Evolutionary conservation across 2,888 invertebrate species (phyloP).

Genomic region (Ormyrus rosae): DNA sequence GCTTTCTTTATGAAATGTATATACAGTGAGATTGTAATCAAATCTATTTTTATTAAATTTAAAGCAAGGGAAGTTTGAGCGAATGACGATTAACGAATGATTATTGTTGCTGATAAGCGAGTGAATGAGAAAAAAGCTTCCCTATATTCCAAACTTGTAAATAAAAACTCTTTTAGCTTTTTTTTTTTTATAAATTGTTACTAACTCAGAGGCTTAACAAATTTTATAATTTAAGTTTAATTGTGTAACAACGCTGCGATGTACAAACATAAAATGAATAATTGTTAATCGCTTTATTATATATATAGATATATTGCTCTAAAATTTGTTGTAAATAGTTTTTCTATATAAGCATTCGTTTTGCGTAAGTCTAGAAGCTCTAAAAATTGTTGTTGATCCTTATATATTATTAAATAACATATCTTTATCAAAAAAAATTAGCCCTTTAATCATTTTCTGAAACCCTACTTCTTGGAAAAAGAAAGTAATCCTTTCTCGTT

Average conservation of each 20-base stretch:
- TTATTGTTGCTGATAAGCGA: background rate
- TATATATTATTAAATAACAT: slow-evolving; percentile 47
- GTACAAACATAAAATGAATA: slow-evolving; percentile 40
- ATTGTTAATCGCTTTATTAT: slow-evolving; percentile 48
- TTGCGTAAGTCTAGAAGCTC: slow-evolving; percentile 12
- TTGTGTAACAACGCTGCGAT: background rate
- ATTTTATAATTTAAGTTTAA: slow-evolving; percentile 22
- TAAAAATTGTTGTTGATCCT: slow-evolving; percentile 53
- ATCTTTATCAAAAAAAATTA: slow-evolving; percentile 26
- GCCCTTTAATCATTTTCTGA: too few relatives aligned
- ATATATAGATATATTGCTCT: slow-evolving; percentile 12
- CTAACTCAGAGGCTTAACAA: slow-evolving; percentile 49
- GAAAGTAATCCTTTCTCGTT: too few relatives aligned
- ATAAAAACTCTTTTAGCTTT: slow-evolving; percentile 36
- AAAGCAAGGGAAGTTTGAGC: background rate
- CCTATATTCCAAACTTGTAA: slow-evolving; percentile 26
- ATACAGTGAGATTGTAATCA: too few relatives aligned
- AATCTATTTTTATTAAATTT: too few relatives aligned
- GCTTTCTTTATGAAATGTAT: too few relatives aligned
- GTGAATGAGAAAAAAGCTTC: slow-evolving; percentile 1
- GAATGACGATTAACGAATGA: slow-evolving; percentile 1
- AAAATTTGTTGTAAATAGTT: slow-evolving; percentile 50
- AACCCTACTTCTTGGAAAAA: too few relatives aligned
- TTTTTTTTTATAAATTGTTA: slow-evolving; percentile 23
- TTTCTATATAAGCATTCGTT: slow-evolving; percentile 16